These are phyloP conservation scores for Tangara arthus DNA, from an alignment of 2,797 vertebrate species.

Conservation along the genomic window DNA sequence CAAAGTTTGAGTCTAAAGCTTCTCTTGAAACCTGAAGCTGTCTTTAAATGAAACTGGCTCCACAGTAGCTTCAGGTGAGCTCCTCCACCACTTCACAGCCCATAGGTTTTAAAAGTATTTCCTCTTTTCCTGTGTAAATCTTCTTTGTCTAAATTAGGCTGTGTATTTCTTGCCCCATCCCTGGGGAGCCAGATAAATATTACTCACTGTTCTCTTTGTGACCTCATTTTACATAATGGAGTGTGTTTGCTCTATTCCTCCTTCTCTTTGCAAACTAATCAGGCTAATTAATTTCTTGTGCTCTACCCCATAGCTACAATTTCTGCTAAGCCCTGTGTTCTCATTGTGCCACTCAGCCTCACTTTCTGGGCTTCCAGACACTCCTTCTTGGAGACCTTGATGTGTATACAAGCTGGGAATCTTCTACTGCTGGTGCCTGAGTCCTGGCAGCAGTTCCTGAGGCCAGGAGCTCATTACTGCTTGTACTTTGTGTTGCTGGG, in stretches of 20 bases:
- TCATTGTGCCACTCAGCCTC: not conserved
- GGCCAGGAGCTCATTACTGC: not conserved
- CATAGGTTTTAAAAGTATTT: not conserved
- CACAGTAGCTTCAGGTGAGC: not conserved
- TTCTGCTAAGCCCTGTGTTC: not conserved
- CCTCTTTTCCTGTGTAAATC: slow-evolving; percentile 2
- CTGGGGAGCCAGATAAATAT: slow-evolving; percentile 17
- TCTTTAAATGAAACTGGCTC: not conserved
- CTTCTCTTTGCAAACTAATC: slow-evolving; percentile 28
- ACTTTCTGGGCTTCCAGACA: not conserved
- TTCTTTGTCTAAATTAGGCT: slow-evolving; percentile 34
- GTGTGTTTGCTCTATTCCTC: slow-evolving; percentile 37
- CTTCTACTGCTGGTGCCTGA: not conserved
- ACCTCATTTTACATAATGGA: slow-evolving; percentile 47
- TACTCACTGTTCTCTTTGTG: slow-evolving; percentile 56
- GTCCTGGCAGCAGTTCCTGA: not conserved
- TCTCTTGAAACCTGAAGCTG: not conserved
- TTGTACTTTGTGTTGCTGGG: not conserved
- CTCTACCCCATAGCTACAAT: not conserved
- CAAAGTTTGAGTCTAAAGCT: not conserved
- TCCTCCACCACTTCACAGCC: not conserved
- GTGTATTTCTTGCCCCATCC: slow-evolving; percentile 14
- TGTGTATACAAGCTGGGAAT: not conserved
- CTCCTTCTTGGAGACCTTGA: not conserved
- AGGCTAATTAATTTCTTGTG: slow-evolving; percentile 20